phyloP scores from a whole-genome alignment of 2,888 invertebrate genomes.

The Glyphotaelius pellucidus region DNA sequence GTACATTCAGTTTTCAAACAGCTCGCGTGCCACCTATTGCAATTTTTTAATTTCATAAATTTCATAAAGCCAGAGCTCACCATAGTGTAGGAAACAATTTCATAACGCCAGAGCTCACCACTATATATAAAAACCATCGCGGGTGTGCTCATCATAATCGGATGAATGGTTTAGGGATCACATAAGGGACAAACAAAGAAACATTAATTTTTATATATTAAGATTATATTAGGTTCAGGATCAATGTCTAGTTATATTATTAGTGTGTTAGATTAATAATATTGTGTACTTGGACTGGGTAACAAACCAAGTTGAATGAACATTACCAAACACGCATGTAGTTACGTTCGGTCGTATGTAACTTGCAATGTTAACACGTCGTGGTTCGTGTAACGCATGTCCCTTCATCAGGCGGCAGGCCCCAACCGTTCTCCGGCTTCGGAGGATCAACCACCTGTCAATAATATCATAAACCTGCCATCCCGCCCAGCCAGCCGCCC shows the following conservation, averaged over 20 bases:
- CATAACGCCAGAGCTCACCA: no score
- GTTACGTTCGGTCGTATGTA: neutral
- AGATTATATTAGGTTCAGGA: neutral
- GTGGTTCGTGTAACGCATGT: neutral
- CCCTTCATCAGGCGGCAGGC: neutral
- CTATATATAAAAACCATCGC: no score
- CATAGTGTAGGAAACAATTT: no score
- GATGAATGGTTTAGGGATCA: no score
- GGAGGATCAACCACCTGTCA: conserved; percentile 47
- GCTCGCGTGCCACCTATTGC: no score
- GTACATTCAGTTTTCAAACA: no score
- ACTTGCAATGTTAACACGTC: neutral
- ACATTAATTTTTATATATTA: no score
- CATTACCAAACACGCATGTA: neutral
- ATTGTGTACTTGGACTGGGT: neutral
- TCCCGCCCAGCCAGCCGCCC: neutral
- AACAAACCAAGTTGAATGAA: neutral
- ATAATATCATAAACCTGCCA: conserved; percentile 38
- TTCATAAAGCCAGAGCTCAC: no score
- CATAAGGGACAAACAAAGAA: no score
- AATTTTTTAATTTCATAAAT: no score
- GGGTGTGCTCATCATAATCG: no score
- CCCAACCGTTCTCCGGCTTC: conserved; percentile 3
- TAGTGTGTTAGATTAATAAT: neutral
- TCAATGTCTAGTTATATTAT: no score